Base-by-base conservation (phyloP, 2,888 invertebrate genomes). In the Drosophila kuntzei region DNA sequence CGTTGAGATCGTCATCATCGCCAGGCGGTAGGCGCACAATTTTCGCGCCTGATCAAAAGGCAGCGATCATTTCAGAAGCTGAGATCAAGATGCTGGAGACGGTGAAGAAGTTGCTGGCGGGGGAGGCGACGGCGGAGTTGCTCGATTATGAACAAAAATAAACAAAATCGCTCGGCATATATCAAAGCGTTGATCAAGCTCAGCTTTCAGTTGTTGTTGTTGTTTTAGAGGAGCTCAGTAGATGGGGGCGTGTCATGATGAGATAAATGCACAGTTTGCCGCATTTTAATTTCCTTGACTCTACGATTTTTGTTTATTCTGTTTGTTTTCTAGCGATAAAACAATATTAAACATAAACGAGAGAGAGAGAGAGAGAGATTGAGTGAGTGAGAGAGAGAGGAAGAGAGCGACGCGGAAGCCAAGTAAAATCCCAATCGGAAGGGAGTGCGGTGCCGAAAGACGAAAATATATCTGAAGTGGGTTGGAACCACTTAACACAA, bases 401-500 rank as follows among this genome's bases (percentile, higher is more conserved):
- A n/a, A 43, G 41, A 9, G 16, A 50, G 22, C 11, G 43, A 51
- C 41, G 37, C 27, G 82, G 83, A 82, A 82, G 83, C 85, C 82
- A 44, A 43, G 47, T 44, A 27, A 67, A 66, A 62, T 58, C 66
- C 44, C 68, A 37, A 49, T 27, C 20, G 59, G 59, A 25, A 27
- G 51, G 18, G 36, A 37, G 29, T 44, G 37, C 36, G 43, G 0
- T 32, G 43, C 43, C 16, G 27, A 41, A 44, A 41, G 14, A 36
- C 5, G 16, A 25, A 51, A 44, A 39, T 64, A 46, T 76, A 80
- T 79, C 76, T 84, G 73, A 88, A 82, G 87, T 78, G 78, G 90
- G 90, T 80, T 80, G 89, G 66, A 89, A 90, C 90, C 91, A 91
- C 90, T 90, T 91, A 90, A 91, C 87, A 85, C 89, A 82, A 87